Base-by-base conservation (phyloP, 2,797 vertebrate species). In the Poecilia gillii region DNA sequence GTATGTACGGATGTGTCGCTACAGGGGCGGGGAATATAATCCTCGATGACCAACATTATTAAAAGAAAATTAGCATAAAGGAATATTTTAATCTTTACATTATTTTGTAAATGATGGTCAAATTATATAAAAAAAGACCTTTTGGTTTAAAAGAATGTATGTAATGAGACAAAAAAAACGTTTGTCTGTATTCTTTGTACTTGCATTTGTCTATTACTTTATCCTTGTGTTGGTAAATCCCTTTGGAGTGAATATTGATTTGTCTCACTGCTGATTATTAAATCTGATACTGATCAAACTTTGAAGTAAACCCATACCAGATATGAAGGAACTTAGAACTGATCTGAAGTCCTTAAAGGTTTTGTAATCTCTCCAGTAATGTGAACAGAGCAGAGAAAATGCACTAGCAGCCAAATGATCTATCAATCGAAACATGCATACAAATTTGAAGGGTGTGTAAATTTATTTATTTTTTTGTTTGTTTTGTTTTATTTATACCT, bases 1-100 rank as follows among this genome's bases (percentile, higher is more conserved):
- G 77, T 57, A 82, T 25, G 49, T 81, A 78, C 86, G 64, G 82
- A 88, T 87, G 82, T 85, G 89, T 81, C 88, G 84, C 84, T 90
- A 85, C 78, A 85, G 64, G 72, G 87, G 64, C 2, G 2, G 13
- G 25, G 13, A 75, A 76, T 74, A 76, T 33, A 62, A 39, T 78
- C 55, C 79, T 81, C 76, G 77, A 64, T 45, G 16, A n/a, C 39
- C 13, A 25, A 25, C 39, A 70, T 43, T 70, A n/a, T 25, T 43
- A 3, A 11, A 68, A 23, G n/a, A 70, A n/a, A 41, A 78, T 81
- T 55, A 79, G 77, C 71, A 81, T 76, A 80, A 66, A 87, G 76
- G 66, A 73, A 47, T 73, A 86, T 78, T 86, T 77, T 78, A 64
- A 84, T 80, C 49, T 72, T 83, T 84, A 90, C 89, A 31, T 79